Evolutionary conservation across 2,113 vertebrate species (phyloP), one percentile per base, ranked within the genome.

Genomic region (Atlantisia rogersi): DNA sequence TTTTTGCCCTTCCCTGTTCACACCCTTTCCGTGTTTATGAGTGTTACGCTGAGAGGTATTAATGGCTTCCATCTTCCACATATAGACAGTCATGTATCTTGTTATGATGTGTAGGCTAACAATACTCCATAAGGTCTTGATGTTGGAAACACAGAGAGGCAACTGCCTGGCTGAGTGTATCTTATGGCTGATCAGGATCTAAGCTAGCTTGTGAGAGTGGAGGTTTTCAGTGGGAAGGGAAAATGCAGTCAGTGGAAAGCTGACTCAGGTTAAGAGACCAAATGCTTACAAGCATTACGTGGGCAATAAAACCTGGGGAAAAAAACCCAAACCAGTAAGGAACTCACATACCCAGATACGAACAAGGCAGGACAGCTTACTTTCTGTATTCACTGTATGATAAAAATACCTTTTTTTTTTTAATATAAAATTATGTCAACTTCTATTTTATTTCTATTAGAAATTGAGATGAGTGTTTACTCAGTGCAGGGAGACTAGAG

Each of bases 1-100:
- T 65, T 93, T 89, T 77, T 92, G 95, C 92, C 92, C 92, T 93
- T 94, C 89, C 92, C 82, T 93, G 71, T 67, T 85, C 88, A 92
- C 94, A 81, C 94, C 94, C 96, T 74, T 96, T 74, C 94, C 1
- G 1, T 93, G 90, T 91, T 93, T 87, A 65, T 42, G 80, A 42
- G 42, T 78, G 64, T 64, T 68, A 80, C 0, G 2, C 83, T 89
- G 91, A 58, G 52, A 95, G 70, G 89, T 87, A 89, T 73, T 53
- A 67, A 73, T 69, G 84, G 74, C 87, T 84, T 86, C 44, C 62
- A 67, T 17, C 56, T 71, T 40, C 89, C 77, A 48, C 62, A 62
- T 17, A 76, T 7, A 94, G 65, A n/a, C 58, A 68, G 74, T 28
- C 58, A 48, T 0, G 0, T 62, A 82, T 35, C 62, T 56, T 44